Evolutionary conservation across 37 sponge, comb jelly and placozoan genomes (phyloP).

Genomic region (Aphrocallistes beatrix): DNA sequence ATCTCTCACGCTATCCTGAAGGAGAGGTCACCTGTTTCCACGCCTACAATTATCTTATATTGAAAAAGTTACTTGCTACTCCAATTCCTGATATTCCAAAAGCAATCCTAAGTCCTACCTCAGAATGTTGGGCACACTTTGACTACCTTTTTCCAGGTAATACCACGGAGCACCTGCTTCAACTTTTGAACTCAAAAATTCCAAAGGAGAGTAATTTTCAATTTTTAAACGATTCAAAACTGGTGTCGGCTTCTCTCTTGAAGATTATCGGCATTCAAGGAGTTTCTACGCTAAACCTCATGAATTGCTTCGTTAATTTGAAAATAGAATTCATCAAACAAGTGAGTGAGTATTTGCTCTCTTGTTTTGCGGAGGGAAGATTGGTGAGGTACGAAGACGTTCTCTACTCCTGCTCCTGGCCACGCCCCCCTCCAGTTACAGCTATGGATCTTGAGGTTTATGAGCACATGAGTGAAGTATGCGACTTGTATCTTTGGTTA

Average conservation of each 20-base stretch:
- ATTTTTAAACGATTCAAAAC: background rate
- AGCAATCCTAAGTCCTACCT: background rate
- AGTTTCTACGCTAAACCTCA: background rate
- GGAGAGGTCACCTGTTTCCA: constrained; percentile 44
- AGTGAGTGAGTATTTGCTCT: background rate
- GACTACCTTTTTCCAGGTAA: background rate
- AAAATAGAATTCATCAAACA: background rate
- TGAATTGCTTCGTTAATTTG: background rate
- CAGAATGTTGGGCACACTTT: background rate
- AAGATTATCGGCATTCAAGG: background rate
- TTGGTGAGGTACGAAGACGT: background rate
- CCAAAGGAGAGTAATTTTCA: background rate
- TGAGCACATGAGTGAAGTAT: background rate
- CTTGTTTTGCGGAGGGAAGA: background rate
- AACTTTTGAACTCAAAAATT: background rate
- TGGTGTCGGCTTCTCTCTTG: background rate
- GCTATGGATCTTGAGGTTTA: background rate
- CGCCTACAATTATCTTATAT: background rate
- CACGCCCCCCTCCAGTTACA: background rate
- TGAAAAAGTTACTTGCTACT: background rate
- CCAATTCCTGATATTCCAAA: background rate
- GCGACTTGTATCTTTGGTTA: background rate
- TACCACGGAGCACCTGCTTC: background rate
- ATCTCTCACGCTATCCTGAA: constrained; percentile 1
- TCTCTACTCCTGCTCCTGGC: background rate